phyloP scores from a whole-genome alignment of 2,888 invertebrate species.

The Lithosia quadra region DNA sequence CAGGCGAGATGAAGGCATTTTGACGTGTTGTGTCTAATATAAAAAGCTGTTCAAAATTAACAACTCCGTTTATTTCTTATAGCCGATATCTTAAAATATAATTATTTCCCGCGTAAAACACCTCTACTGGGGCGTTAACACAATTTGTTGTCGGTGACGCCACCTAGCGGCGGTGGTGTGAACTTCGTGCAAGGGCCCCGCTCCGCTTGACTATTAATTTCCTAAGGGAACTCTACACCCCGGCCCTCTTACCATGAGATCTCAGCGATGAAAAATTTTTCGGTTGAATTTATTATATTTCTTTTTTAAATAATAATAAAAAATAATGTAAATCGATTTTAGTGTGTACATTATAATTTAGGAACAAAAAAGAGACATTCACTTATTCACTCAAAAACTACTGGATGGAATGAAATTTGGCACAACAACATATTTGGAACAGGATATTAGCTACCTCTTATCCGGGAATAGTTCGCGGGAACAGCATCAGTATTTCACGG shows the following conservation, averaged over 20 bases:
- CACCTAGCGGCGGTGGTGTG: constrained; percentile 68
- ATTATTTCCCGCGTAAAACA: neutral
- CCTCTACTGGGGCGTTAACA: constrained; percentile 10
- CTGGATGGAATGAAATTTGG: too few relatives aligned
- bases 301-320: neutral
- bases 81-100: constrained; percentile 8
- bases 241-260: constrained; percentile 71
- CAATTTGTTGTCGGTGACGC: constrained; percentile 51
- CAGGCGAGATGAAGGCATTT: too few relatives aligned
- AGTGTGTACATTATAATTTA: too few relatives aligned
- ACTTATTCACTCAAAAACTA: too few relatives aligned
- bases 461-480: too few relatives aligned
- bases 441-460: too few relatives aligned
- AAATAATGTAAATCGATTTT: too few relatives aligned
- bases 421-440: too few relatives aligned
- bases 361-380: too few relatives aligned
- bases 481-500: too few relatives aligned
- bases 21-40: too few relatives aligned
- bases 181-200: constrained; percentile 72
- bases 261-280: constrained; percentile 1
- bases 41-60: neutral
- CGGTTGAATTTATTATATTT: neutral
- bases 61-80: neutral
- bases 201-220: constrained; percentile 80
- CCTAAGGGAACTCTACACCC: constrained; percentile 82